Conservation (phyloP, 2,797 vertebrate species). For the Acrocephalus scirpaceus region DNA sequence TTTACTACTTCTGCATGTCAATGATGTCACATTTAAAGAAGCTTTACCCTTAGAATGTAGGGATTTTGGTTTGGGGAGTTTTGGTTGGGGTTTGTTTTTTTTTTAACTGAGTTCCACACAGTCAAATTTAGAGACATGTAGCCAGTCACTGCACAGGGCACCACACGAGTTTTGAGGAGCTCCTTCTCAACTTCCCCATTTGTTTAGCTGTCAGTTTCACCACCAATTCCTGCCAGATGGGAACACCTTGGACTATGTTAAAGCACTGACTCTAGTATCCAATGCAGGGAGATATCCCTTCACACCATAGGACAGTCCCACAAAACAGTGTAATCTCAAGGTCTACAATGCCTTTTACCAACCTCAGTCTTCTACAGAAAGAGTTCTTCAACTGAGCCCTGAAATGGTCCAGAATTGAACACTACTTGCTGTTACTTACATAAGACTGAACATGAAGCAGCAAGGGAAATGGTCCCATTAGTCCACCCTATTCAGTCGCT, state of each 20-base stretch:
- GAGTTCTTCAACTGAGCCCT: background rate
- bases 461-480: background rate
- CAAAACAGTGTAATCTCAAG: background rate
- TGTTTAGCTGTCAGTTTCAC: background rate
- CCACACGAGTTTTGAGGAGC: background rate
- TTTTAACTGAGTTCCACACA: background rate
- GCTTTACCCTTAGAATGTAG: background rate
- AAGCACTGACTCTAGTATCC: background rate
- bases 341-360: background rate
- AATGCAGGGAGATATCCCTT: background rate
- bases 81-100: background rate
- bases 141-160: background rate
- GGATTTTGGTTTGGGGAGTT: background rate
- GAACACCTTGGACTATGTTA: background rate
- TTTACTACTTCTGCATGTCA: background rate
- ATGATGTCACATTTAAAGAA: background rate
- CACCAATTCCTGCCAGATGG: background rate
- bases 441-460: background rate
- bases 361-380: background rate
- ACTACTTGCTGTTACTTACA: background rate
- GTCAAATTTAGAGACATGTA: background rate
- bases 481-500: background rate
- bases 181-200: background rate
- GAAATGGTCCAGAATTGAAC: background rate
- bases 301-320: background rate